phyloP scores from a whole-genome alignment of 2,888 invertebrate genomes.

The Cephus pulcher region DNA sequence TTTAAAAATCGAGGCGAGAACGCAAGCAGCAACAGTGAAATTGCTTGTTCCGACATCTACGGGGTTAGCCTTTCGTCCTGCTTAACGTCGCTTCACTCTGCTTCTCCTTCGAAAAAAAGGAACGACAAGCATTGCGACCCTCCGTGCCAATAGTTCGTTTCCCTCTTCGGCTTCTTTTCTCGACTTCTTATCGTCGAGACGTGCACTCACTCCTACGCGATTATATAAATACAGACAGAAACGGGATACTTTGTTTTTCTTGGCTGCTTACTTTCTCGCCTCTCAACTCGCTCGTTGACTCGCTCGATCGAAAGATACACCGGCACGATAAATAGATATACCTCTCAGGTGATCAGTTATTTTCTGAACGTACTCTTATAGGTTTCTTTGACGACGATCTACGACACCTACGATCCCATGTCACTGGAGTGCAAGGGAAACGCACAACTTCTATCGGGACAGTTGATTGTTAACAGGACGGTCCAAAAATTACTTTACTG shows the following conservation, averaged over 20 bases:
- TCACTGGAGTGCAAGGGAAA: neutral
- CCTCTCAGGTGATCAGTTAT: neutral
- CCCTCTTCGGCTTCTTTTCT: neutral
- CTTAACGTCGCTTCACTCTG: neutral
- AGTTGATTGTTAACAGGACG: too few relatives aligned
- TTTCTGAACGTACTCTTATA: neutral
- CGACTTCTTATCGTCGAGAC: neutral
- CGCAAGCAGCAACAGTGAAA: neutral
- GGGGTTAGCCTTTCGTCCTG: neutral
- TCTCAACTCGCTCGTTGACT: neutral
- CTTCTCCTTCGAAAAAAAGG: neutral
- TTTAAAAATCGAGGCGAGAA: conserved; percentile 4
- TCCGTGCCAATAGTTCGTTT: neutral
- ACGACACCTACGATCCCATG: neutral
- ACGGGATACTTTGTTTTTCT: neutral
- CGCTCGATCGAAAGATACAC: neutral
- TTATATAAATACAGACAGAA: neutral
- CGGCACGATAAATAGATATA: neutral
- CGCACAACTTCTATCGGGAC: neutral
- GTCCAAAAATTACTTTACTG: neutral
- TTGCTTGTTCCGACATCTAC: neutral
- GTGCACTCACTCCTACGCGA: neutral
- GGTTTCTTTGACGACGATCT: neutral
- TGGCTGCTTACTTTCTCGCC: neutral
- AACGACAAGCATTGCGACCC: neutral